Evolutionary conservation across 2,797 vertebrate genomes (phyloP), one percentile per base, ranked within the genome.

Genomic region (Microctenopoma lineatum): DNA sequence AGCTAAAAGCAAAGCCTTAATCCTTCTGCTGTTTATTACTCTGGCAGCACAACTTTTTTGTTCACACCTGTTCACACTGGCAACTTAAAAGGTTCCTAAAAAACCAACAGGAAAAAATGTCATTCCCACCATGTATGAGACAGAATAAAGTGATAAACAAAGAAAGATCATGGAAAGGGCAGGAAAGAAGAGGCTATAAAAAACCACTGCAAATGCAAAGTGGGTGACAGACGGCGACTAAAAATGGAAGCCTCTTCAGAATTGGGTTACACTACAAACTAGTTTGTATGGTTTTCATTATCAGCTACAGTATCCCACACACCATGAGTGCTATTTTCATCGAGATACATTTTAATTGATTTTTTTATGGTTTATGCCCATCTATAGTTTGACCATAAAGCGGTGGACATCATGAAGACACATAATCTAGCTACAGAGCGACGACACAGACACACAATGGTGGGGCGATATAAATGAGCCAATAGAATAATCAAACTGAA

Each of bases 1-100:
- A 45, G 71, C 72, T 55, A 73, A 68, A 8, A 79, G 79, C 73
- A 71, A 85, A 83, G 60, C 26, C 13, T 13, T 61, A 75, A 83
- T 80, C 67, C 61, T 39, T 47, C 54, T 50, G 60, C 76, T 84
- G 66, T 84, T 80, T 47, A 44, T 44, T 70, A 60, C 59, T 74
- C 32, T 27, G 27, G 36, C 63, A 21, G 55, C 55, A 25, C 50
- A 52, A 56, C 57, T 9, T 16, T 16, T 44, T 44, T 44, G 15
- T 44, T 44, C 3, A 13, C 13, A 46, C 64, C 44, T 61, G 15
- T 21, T 21, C 21, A 21, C 21, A 21, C 38, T 59, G 44, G 57
- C n/a, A 63, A n/a, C 61, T 57, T 52, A 46, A 1, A 59, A 58
- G 45, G 4, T 21, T 21, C 21, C 21, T 21, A 38, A 12, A 53